Evolutionary conservation across 2,113 vertebrate species (phyloP).

Genomic region (Sus scrofa): DNA sequence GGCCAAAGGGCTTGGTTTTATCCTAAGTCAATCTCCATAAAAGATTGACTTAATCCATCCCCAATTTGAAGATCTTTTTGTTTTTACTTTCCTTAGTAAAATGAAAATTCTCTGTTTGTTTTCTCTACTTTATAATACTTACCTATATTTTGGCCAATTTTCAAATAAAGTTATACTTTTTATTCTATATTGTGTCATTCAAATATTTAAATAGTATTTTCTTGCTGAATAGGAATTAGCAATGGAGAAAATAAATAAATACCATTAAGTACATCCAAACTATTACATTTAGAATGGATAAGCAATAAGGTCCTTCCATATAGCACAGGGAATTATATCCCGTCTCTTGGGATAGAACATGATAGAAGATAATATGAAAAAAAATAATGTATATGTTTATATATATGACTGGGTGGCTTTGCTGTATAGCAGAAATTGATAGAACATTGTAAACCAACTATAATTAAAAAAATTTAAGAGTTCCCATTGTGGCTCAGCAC

Average conservation of each 20-base stretch:
- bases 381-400: no score
- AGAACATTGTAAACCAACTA: no score
- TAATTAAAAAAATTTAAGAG: no score
- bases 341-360: no score
- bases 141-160: neutral
- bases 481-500: no score
- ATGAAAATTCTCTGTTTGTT: neutral
- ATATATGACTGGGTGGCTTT: no score
- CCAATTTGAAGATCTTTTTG: neutral
- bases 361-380: no score
- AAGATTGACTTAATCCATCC: fast-evolving
- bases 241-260: neutral
- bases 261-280: neutral
- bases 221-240: neutral
- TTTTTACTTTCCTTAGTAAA: neutral
- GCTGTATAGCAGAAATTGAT: no score
- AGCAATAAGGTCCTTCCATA: no score
- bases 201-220: neutral
- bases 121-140: neutral
- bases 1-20: neutral
- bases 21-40: neutral
- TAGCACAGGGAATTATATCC: no score
- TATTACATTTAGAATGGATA: no score
- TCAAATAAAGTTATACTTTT: neutral
- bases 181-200: neutral